Evolutionary conservation across 2,888 invertebrate genomes (phyloP), one percentile per base, ranked within the genome.

Genomic region (Synanthedon myopaeformis): DNA sequence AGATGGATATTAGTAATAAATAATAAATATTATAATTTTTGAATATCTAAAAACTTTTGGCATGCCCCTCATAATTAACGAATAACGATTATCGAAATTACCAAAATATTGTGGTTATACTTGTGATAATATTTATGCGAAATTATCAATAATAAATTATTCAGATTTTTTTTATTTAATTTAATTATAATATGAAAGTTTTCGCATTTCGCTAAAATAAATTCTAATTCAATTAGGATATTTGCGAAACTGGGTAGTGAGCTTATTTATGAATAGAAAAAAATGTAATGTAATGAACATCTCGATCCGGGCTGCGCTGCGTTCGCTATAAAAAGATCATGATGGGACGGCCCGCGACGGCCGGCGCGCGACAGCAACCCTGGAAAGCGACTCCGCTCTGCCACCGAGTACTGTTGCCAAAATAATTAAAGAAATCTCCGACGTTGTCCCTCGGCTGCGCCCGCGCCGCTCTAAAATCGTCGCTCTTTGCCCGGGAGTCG

Each of bases 401-500:
- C 88, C 86, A 87, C 81, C 85, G 81, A 79, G 86, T 87, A 86
- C 88, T 89, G 89, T 90, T 92, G 92, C 92, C 92, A 92, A 92
- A 92, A 92, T 91, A 91, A 92, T 92, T 92, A 91, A 91, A 90
- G 91, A 90, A 91, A 91, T 90, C 90, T 89, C 89, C 88, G 87
- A 77, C 85, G 81, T 78, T 88, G 89, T 89, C 86, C 82, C 86
- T 91, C 89, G 89, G 89, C 86, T 79, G 89, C 89, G 88, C 89
- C 88, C 89, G 89, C 89, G 87, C 88, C 87, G 88, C 86, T 82
- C 87, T 87, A 87, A 85, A 87, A 86, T 76, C 85, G 87, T 87
- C 86, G 84, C 88, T 86, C 87, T 86, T 79, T 74, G 82, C 89
- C 88, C 89, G 88, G 89, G 87, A 86, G 89, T 88, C 80, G 69